A percentile compares a stretch with the other conserved stretches of the same genome.
Conservation (phyloP, 2,113 vertebrate species). For the Oreochromis niloticus region DNA sequence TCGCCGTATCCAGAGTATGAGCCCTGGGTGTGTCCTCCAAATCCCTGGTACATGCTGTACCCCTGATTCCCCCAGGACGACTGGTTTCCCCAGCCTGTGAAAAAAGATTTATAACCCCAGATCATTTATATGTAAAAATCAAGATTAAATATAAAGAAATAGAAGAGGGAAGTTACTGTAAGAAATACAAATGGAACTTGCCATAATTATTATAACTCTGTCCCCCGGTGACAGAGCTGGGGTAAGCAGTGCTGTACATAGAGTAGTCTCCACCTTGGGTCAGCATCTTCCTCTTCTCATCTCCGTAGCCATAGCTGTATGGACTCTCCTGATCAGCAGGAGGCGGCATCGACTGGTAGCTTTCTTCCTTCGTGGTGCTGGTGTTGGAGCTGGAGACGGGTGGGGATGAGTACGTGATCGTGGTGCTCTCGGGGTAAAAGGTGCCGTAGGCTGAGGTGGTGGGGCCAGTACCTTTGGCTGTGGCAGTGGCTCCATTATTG, state of each 20-base stretch:
- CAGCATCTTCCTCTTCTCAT: conserved; percentile 69
- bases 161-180: neutral
- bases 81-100: conserved; percentile 58
- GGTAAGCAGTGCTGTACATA: conserved; percentile 66
- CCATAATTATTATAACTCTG: conserved; percentile 58
- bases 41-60: conserved; percentile 34
- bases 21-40: conserved; percentile 27
- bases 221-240: conserved; percentile 56
- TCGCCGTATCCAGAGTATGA: conserved; percentile 44
- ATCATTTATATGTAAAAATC: neutral
- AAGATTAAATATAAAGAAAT: neutral
- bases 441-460: conserved; percentile 47
- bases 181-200: conserved; percentile 8
- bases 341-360: conserved; percentile 59
- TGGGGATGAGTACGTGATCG: conserved; percentile 29
- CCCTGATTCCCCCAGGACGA: conserved; percentile 38
- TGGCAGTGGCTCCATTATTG: neutral
- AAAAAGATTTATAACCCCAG: neutral
- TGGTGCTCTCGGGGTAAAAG: conserved; percentile 55
- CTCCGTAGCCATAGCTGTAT: conserved; percentile 69
- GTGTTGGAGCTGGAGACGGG: neutral
- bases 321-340: conserved; percentile 63
- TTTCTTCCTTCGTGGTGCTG: neutral
- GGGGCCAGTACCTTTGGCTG: neutral
- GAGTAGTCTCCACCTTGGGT: conserved; percentile 50